These are phyloP conservation scores for Oreotrochilus melanogaster DNA, from an alignment of 2,113 vertebrate genomes.

Conservation along the genomic window DNA sequence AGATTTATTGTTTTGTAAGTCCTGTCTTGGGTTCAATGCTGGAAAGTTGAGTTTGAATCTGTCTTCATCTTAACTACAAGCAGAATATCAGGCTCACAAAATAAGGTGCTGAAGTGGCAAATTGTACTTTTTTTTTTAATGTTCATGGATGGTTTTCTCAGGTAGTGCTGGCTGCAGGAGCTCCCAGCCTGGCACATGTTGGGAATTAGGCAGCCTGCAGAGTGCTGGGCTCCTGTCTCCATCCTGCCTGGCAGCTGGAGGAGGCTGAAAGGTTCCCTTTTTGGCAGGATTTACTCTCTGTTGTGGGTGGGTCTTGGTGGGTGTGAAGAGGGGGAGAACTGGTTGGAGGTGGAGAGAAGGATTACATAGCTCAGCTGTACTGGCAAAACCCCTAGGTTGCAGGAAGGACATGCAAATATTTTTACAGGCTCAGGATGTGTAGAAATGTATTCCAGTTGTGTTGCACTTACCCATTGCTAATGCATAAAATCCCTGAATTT, in stretches of 20 bases:
- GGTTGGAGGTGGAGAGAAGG: background rate
- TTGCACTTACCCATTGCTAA: background rate
- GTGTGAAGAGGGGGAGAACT: background rate
- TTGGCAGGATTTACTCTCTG: background rate
- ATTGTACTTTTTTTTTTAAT: rapidly evolving
- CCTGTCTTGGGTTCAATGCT: background rate
- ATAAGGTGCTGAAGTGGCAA: background rate
- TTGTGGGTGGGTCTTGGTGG: background rate
- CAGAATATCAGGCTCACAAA: background rate
- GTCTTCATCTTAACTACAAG: background rate
- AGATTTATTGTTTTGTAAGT: background rate
- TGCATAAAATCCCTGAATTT: background rate
- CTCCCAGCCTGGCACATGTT: background rate
- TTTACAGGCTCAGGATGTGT: background rate
- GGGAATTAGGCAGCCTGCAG: background rate
- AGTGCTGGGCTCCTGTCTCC: no score
- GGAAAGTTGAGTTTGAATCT: background rate
- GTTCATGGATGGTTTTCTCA: rapidly evolving
- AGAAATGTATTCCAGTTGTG: background rate
- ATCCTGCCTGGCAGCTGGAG: background rate
- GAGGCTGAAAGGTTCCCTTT: rapidly evolving
- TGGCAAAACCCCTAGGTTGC: background rate
- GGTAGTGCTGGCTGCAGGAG: background rate
- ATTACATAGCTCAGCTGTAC: no score
- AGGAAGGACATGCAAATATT: background rate